phyloP scores from a whole-genome alignment of 2,888 invertebrate genomes.

The Epirrita christyi region DNA sequence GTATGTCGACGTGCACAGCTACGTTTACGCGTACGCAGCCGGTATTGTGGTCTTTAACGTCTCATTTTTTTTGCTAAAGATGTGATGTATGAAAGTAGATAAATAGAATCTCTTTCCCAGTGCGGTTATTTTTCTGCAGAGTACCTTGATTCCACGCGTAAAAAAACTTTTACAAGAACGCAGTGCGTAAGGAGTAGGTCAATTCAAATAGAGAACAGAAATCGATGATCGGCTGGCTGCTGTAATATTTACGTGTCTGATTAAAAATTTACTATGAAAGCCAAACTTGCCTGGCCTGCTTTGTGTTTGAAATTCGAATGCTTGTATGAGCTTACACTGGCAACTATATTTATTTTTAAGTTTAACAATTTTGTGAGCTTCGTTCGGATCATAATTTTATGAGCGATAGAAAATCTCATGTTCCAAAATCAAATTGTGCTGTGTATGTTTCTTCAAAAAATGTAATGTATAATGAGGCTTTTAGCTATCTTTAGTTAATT shows the following conservation, averaged over 20 bases:
- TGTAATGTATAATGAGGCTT: background rate
- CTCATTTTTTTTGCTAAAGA: too few relatives aligned
- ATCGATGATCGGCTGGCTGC: too few relatives aligned
- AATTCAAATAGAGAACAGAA: too few relatives aligned
- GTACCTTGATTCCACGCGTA: too few relatives aligned
- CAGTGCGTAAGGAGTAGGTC: background rate
- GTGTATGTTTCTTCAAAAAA: background rate
- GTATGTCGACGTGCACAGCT: too few relatives aligned
- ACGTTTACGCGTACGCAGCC: too few relatives aligned
- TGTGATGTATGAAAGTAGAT: too few relatives aligned
- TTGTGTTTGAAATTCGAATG: conserved; percentile 3
- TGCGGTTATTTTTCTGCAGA: too few relatives aligned
- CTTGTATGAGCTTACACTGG: conserved; percentile 1
- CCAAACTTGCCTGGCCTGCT: conserved; percentile 2
- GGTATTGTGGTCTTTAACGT: too few relatives aligned
- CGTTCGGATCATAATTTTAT: background rate
- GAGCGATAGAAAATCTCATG: background rate
- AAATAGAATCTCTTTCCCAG: too few relatives aligned
- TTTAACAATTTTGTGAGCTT: background rate
- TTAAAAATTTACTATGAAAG: background rate
- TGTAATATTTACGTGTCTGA: too few relatives aligned
- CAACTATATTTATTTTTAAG: conserved; percentile 1
- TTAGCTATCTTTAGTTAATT: background rate
- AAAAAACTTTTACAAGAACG: background rate
- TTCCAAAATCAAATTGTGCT: background rate